phyloP scores from a whole-genome alignment of 2,888 invertebrate species.

The Hydraecia micacea region DNA sequence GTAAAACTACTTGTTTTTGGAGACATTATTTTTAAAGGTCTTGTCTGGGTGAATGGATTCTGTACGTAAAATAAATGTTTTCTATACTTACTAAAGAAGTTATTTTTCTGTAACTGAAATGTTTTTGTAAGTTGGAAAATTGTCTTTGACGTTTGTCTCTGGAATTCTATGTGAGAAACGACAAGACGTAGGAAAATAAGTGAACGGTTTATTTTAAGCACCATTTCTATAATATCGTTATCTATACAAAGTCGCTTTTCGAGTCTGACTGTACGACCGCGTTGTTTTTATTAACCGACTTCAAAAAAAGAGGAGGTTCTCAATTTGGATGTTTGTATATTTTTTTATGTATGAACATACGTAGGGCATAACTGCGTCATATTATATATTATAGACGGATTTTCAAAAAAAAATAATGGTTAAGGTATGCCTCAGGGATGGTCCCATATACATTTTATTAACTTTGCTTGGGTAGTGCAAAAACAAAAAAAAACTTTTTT shows the following conservation, averaged over 20 bases:
- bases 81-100: conserved; percentile 15
- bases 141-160: conserved; percentile 7
- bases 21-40: conserved; percentile 54
- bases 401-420: too few species aligned
- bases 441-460: too few species aligned
- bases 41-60: conserved; percentile 31
- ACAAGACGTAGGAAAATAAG: not conserved
- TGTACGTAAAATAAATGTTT: conserved; percentile 14
- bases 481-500: too few species aligned
- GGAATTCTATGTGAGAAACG: not conserved
- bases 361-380: too few species aligned
- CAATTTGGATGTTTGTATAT: too few species aligned
- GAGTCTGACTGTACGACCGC: not conserved
- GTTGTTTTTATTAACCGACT: not conserved
- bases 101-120: conserved; percentile 12
- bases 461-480: too few species aligned
- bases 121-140: conserved; percentile 6
- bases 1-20: conserved; percentile 54
- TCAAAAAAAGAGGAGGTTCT: too few species aligned
- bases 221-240: not conserved
- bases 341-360: too few species aligned
- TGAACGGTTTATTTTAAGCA: not conserved
- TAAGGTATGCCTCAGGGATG: too few species aligned
- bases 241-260: not conserved
- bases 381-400: too few species aligned